Evolutionary conservation across 1,140 invertebrate genomes (phyloP).

Genomic region (Maniola jurtina): DNA sequence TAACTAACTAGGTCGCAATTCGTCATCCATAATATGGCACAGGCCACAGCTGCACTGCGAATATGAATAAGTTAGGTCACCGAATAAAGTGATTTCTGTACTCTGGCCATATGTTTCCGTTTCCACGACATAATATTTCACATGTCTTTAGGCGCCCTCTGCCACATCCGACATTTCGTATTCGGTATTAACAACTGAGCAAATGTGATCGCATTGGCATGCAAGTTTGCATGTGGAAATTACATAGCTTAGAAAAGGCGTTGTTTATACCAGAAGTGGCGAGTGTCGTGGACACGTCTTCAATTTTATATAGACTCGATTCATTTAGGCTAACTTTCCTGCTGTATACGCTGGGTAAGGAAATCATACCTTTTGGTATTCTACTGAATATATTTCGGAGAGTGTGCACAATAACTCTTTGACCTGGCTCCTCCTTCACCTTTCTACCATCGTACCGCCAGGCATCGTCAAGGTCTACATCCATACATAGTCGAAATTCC

Average conservation of each 20-base stretch:
- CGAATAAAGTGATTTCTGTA: conserved; percentile 18
- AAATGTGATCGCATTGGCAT: conserved; percentile 32
- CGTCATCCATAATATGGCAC: background rate
- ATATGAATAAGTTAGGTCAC: conserved; percentile 14
- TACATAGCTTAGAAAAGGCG: too few species aligned
- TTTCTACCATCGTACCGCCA: too few species aligned
- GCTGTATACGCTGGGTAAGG: background rate
- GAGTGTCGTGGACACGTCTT: background rate
- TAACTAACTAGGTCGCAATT: background rate
- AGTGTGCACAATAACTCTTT: too few species aligned
- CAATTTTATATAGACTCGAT: background rate
- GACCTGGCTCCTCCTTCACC: too few species aligned
- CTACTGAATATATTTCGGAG: too few species aligned
- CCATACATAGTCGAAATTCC: too few species aligned
- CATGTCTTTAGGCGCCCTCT: conserved; percentile 24
- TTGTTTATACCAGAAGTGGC: too few species aligned
- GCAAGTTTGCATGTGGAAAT: conserved; percentile 37
- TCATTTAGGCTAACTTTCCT: too few species aligned
- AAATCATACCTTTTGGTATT: too few species aligned
- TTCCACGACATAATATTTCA: conserved; percentile 18
- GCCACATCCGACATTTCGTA: conserved; percentile 19
- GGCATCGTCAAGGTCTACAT: too few species aligned
- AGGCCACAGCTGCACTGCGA: conserved; percentile 26
- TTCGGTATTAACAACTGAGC: conserved; percentile 9
- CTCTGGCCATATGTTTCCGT: conserved; percentile 23